Conservation (phyloP, 2,797 vertebrate genomes). For the Phoebastria nigripes region DNA sequence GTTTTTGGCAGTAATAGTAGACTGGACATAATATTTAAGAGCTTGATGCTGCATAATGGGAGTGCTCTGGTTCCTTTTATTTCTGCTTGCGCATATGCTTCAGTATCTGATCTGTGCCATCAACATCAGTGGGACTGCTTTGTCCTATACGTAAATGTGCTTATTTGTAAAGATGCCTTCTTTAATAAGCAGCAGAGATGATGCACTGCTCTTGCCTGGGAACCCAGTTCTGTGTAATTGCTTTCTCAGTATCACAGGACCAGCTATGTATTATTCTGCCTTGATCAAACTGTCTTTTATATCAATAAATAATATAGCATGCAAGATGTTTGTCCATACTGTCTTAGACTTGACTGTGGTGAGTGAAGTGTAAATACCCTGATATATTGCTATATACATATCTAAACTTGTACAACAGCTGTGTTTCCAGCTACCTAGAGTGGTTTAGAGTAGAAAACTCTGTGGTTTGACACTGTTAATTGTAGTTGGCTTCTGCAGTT, state of each 20-base stretch:
- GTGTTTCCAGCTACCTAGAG: not conserved
- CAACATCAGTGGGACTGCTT: not conserved
- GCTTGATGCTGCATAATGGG: not conserved
- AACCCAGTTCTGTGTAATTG: not conserved
- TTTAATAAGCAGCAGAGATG: not conserved
- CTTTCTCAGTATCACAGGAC: not conserved
- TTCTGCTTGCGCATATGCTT: not conserved
- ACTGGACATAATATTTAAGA: not conserved
- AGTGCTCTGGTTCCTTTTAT: not conserved
- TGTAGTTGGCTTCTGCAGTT: not conserved
- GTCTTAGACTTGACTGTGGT: not conserved
- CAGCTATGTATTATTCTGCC: not conserved
- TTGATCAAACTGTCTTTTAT: not conserved
- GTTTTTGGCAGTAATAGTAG: not conserved
- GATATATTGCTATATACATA: not conserved
- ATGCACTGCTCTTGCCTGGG: not conserved
- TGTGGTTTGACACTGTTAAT: not conserved
- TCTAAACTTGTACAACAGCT: not conserved
- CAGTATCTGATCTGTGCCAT: not conserved
- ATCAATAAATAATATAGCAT: not conserved
- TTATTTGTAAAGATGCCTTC: not conserved
- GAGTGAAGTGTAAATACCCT: not conserved
- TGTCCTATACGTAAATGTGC: not conserved
- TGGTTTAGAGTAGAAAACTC: not conserved
- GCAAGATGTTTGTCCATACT: not conserved